Evolutionary conservation across 2,797 vertebrate species (phyloP).

Genomic region (Periparus ater): DNA sequence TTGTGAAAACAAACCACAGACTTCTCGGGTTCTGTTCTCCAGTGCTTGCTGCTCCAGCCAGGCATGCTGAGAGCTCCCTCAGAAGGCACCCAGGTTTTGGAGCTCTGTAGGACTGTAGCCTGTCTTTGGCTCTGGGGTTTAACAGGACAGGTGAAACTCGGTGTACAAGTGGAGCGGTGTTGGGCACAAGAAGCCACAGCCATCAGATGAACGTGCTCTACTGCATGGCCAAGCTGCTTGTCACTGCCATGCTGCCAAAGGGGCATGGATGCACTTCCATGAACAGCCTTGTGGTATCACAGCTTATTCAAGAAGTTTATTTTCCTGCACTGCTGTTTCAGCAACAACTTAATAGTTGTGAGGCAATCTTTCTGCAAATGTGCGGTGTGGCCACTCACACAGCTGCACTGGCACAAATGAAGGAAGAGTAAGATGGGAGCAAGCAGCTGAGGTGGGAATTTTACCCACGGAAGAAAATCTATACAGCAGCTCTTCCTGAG

Average conservation of each 20-base stretch:
- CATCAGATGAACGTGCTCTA: accelerated
- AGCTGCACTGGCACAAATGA: neutral
- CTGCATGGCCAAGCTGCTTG: neutral
- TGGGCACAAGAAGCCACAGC: neutral
- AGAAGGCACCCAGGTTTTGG: neutral
- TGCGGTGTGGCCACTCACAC: neutral
- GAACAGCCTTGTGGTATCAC: neutral
- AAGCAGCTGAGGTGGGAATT: neutral
- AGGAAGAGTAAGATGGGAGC: neutral
- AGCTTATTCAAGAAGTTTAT: neutral
- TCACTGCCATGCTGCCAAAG: neutral
- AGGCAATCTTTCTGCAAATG: neutral
- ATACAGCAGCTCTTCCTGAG: neutral
- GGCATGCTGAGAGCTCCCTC: accelerated
- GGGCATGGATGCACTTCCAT: neutral
- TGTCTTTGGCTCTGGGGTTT: neutral
- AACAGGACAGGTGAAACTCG: neutral
- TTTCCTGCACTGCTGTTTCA: neutral
- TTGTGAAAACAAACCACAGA: neutral
- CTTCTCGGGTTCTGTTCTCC: neutral
- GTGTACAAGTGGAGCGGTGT: neutral
- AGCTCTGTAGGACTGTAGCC: neutral
- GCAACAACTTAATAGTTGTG: neutral
- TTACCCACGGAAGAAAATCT: neutral
- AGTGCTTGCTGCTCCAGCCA: neutral